Base-by-base conservation (phyloP, 2,113 vertebrate genomes). In the Xenotilapia longispinis region DNA sequence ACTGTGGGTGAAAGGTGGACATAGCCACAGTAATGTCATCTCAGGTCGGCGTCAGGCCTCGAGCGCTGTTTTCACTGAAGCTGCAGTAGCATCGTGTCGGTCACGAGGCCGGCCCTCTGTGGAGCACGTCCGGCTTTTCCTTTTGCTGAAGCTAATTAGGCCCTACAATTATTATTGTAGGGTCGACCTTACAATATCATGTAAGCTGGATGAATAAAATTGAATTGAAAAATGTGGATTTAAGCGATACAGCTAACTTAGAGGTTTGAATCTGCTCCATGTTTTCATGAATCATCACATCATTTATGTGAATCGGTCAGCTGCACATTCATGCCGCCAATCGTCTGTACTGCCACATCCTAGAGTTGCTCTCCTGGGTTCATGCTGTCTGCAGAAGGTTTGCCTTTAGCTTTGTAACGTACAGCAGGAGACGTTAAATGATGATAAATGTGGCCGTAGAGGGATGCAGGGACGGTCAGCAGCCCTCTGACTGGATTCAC, bases 21-120 rank as follows among this genome's bases (percentile, higher is more conserved):
- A 1, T 3, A 9, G n/a, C n/a, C 65, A 42, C 38, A 14, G 14
- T 10, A 42, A 14, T 23, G 36, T 21, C 0, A 70, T 23, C 63
- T 21, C 3, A 0, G 36, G 33, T 13, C 19, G 0, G 1, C n/a
- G 7, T 23, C 36, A 23, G 19, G 36, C 63, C n/a, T 14, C 2
- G 7, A 42, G 36, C 3, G n/a, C 63, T 9, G n/a, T 23, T 70
- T 9, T 0, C n/a, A 23, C 63, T 14, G 11, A 8, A 14, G 36
- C 13, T 14, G n/a, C n/a, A 23, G 63, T 21, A 40, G 36, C 36
- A 40, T 40, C 6, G 6, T 38, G 33, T 36, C 36, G 4, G 36
- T 40, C 63, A 68, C 19, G 21, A 21, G 63, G 60, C 17, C 19
- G 10, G 17, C 26, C 26, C 26, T 17, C 57, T 68, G 10, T 13